A percentile compares a stretch with the other conserved stretches of the same genome.
Evolutionary conservation across 2,797 vertebrate genomes (phyloP).

Genomic region (Ctenopoma multispine): DNA sequence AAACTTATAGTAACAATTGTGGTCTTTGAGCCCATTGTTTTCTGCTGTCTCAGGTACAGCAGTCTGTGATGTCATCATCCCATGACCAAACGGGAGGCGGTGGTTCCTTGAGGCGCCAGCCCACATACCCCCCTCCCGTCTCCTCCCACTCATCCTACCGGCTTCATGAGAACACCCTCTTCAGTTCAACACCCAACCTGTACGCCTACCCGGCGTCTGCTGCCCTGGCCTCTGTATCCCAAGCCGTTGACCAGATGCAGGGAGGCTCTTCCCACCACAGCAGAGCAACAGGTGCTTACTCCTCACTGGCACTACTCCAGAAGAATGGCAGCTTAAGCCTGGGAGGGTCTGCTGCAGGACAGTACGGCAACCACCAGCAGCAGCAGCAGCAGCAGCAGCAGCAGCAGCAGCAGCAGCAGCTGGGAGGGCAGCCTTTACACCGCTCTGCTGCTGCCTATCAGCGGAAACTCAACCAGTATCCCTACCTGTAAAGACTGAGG

Average conservation of each 20-base stretch:
- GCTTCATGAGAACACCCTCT: slow-evolving; percentile 91
- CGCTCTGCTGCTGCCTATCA: slow-evolving; percentile 90
- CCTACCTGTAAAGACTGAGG: slow-evolving; percentile 86
- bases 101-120: slow-evolving; percentile 86
- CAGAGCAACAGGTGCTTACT: slow-evolving; percentile 81
- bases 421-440: slow-evolving; percentile 91
- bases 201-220: slow-evolving; percentile 94
- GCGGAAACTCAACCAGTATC: slow-evolving; percentile 95
- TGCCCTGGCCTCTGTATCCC: slow-evolving; percentile 93
- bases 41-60: slow-evolving; percentile 87
- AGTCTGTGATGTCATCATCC: slow-evolving; percentile 86
- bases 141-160: slow-evolving; percentile 92
- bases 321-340: slow-evolving; percentile 90
- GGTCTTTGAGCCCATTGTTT: neutral
- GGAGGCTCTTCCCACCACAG: slow-evolving; percentile 88
- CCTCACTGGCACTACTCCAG: slow-evolving; percentile 93
- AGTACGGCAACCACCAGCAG: slow-evolving; percentile 83
- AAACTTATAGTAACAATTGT: no score
- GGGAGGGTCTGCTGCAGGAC: slow-evolving; percentile 87
- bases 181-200: slow-evolving; percentile 90
- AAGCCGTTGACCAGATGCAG: slow-evolving; percentile 91
- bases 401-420: slow-evolving; percentile 84
- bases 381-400: slow-evolving; percentile 51
- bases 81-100: slow-evolving; percentile 88
- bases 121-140: slow-evolving; percentile 90